Evolutionary conservation across 2,113 vertebrate species (phyloP).

Genomic region (Oriolus oriolus): DNA sequence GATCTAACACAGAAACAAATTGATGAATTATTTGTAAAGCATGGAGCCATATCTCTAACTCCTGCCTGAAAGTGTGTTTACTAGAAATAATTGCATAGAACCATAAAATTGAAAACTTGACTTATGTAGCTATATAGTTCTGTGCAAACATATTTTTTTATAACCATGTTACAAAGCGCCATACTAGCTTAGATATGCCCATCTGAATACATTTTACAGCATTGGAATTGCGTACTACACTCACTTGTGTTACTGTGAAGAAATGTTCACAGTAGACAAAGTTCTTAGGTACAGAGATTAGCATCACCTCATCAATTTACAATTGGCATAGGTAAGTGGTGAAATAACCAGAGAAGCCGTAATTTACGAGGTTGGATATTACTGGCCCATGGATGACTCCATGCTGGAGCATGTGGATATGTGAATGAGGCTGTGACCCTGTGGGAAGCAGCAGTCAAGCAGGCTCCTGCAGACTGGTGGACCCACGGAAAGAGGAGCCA

Average conservation of each 20-base stretch:
- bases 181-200: background rate
- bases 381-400: background rate
- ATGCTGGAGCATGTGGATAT: background rate
- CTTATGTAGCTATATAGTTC: background rate
- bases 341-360: background rate
- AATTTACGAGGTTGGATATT: background rate
- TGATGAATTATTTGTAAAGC: background rate
- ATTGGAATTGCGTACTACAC: background rate
- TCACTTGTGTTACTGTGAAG: background rate
- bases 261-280: background rate
- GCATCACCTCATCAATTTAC: background rate
- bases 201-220: background rate
- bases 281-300: background rate
- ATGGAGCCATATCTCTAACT: background rate
- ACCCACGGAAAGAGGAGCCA: rapidly evolving
- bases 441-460: too few species aligned
- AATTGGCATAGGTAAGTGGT: background rate
- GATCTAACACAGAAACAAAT: background rate
- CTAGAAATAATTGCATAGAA: background rate
- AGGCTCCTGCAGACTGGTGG: background rate
- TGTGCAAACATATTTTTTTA: background rate
- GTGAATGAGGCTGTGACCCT: background rate
- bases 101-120: background rate
- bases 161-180: background rate
- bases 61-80: background rate